A percentile compares a stretch with the other conserved stretches of the same genome.
Evolutionary conservation across 2,888 invertebrate genomes (phyloP).

Genomic region (Drosophila neoperkinsi): DNA sequence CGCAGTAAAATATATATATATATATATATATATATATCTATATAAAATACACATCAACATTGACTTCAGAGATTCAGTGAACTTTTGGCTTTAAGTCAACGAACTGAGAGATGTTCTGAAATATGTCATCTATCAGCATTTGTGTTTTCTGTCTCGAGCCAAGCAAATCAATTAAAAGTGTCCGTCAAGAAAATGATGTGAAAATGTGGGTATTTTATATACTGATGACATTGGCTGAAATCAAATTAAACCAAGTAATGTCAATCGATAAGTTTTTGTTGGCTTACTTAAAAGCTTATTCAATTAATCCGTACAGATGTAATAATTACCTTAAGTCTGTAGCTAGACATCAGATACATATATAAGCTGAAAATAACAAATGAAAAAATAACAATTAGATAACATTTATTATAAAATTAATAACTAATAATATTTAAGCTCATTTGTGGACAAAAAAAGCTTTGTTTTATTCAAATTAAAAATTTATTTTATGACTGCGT

Average conservation of each 20-base stretch:
- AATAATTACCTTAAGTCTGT: neutral
- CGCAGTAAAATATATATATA: conserved; percentile 10
- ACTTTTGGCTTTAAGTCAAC: conserved; percentile 4
- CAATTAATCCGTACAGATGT: neutral
- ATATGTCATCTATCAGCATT: conserved; percentile 33
- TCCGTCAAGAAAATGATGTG: conserved; percentile 3
- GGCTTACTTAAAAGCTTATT: neutral
- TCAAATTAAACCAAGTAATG: neutral
- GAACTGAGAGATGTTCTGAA: neutral
- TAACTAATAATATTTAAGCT: neutral
- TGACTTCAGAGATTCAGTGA: neutral
- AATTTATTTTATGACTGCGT: neutral
- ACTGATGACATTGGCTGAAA: neutral
- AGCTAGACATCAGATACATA: neutral
- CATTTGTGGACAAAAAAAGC: neutral
- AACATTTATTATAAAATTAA: neutral
- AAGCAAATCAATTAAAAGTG: conserved; percentile 28
- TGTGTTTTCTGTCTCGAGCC: conserved; percentile 4
- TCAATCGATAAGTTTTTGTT: neutral
- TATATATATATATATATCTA: conserved; percentile 3
- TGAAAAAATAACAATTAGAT: neutral
- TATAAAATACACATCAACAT: neutral
- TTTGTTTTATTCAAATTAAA: neutral
- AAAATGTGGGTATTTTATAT: neutral
- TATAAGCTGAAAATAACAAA: neutral